These are phyloP conservation scores for Griposia aprilina DNA, from an alignment of 2,888 invertebrate species.

Conservation along the genomic window DNA sequence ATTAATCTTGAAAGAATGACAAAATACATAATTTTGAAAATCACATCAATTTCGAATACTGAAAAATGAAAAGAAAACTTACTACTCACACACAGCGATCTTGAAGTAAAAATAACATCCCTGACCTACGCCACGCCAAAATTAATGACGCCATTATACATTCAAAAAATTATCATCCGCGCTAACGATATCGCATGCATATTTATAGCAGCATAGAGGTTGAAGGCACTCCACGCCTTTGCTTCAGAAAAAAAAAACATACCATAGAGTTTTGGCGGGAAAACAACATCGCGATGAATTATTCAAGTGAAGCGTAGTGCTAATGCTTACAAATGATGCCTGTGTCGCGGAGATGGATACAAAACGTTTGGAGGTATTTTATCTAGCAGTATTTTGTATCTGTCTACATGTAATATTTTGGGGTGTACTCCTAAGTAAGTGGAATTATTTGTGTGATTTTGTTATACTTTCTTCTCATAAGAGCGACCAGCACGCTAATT, in stretches of 20 bases:
- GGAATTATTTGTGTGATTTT: background rate
- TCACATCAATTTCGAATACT: background rate
- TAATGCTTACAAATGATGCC: conserved; percentile 83
- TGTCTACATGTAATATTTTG: background rate
- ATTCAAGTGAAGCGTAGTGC: conserved; percentile 73
- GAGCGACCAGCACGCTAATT: too few species aligned
- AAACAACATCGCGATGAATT: conserved; percentile 79
- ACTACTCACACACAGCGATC: background rate
- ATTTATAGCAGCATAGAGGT: conserved; percentile 71
- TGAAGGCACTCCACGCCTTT: conserved; percentile 63
- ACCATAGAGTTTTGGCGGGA: conserved; percentile 66
- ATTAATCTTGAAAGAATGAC: background rate
- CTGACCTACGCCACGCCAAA: conserved; percentile 67
- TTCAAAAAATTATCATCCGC: conserved; percentile 74
- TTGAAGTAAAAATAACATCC: conserved; percentile 38
- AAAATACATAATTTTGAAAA: background rate
- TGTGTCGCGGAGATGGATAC: conserved; percentile 22
- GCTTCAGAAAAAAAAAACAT: conserved; percentile 68
- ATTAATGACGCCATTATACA: conserved; percentile 69
- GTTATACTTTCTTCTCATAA: background rate
- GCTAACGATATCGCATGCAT: conserved; percentile 77
- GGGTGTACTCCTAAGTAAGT: background rate
- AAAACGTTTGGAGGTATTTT: conserved; percentile 21
- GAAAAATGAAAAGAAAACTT: background rate
- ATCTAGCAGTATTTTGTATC: conserved; percentile 52